phyloP scores from a whole-genome alignment of 2,113 vertebrate genomes.

The Cephalopholis sonnerati region DNA sequence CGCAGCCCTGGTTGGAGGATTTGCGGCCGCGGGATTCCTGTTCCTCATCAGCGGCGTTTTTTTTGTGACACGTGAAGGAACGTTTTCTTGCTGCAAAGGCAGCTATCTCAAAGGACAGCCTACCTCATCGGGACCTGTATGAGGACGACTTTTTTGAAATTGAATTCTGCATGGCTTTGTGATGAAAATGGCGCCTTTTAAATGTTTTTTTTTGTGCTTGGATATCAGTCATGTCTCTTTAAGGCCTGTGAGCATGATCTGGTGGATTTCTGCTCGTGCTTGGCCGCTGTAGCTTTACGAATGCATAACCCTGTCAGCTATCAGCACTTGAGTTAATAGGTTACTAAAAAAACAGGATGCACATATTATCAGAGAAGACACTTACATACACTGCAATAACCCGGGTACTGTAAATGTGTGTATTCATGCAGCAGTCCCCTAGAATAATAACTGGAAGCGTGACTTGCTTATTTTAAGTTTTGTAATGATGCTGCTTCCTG shows the following conservation, averaged over 20 bases:
- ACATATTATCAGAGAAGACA: fast-evolving
- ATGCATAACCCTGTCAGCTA: not conserved
- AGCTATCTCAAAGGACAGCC: slow-evolving; percentile 17
- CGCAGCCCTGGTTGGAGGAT: slow-evolving; percentile 51
- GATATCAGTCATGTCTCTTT: not conserved
- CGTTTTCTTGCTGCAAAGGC: slow-evolving; percentile 39
- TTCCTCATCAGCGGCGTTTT: not conserved
- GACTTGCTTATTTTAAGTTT: not conserved
- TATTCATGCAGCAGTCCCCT: not conserved
- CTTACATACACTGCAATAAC: not conserved
- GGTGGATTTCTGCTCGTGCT: not conserved
- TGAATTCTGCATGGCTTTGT: slow-evolving; percentile 28
- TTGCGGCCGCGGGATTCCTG: slow-evolving; percentile 22
- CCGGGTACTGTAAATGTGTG: not conserved
- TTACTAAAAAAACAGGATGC: not conserved
- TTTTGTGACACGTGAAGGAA: slow-evolving; percentile 37
- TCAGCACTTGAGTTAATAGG: not conserved
- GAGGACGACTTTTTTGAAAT: slow-evolving; percentile 16
- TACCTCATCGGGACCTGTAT: slow-evolving; percentile 47
- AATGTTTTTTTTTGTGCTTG: not conserved
- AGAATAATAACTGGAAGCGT: not conserved
- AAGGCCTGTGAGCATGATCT: not conserved
- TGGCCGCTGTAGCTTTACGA: slow-evolving; percentile 9
- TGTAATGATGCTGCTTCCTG: not conserved
- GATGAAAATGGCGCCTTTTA: not conserved